Conservation (phyloP, 2,888 invertebrate genomes). For the Gonocerus acuteangulatus region DNA sequence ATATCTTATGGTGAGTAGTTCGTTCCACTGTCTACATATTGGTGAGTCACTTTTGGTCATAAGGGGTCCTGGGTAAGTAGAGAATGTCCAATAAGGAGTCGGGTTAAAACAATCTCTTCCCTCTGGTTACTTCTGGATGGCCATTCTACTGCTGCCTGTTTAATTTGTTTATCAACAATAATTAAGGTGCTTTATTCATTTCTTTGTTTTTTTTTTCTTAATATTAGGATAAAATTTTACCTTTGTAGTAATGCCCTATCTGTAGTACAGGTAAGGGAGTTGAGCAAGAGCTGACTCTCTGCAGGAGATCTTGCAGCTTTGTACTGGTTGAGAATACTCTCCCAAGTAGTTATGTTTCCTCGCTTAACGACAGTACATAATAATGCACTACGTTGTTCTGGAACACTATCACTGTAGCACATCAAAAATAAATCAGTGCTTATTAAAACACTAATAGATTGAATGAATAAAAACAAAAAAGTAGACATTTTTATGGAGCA, state of each 20-base stretch:
- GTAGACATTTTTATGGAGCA: background rate
- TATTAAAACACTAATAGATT: background rate
- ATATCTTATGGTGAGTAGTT: no score
- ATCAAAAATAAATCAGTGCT: no score
- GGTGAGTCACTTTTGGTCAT: no score
- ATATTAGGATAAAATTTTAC: background rate
- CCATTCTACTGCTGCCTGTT: no score
- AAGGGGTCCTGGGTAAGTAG: no score
- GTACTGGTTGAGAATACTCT: background rate
- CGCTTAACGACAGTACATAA: background rate
- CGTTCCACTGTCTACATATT: no score
- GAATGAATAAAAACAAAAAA: background rate
- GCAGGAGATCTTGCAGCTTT: background rate
- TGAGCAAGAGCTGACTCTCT: constrained; percentile 9
- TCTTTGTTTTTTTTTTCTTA: no score
- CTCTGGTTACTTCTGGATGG: no score
- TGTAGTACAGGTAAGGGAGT: constrained; percentile 7
- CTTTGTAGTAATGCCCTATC: background rate
- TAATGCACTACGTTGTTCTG: constrained; percentile 14
- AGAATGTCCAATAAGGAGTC: no score
- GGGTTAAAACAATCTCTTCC: no score
- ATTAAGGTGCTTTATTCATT: no score
- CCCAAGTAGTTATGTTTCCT: constrained; percentile 1
- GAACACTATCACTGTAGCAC: background rate
- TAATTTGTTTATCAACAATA: no score